phyloP scores from a whole-genome alignment of 2,113 vertebrate species.

The Rhombomys opimus region DNA sequence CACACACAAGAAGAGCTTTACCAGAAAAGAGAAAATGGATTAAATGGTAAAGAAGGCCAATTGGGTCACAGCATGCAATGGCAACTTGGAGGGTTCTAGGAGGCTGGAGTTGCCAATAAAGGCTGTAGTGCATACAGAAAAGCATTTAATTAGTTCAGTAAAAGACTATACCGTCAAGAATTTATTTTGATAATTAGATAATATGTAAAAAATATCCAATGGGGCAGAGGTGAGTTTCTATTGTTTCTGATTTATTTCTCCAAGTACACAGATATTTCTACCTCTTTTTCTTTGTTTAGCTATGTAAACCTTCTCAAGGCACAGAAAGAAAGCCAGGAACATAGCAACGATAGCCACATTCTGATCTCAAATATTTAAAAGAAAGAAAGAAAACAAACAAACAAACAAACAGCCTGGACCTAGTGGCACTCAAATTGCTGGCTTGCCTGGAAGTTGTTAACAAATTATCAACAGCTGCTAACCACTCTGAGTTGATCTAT shows the following conservation, averaged over 20 bases:
- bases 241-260: background rate
- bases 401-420: constrained; percentile 60
- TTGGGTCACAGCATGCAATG: background rate
- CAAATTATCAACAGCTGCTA: constrained; percentile 81
- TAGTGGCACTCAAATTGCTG: constrained; percentile 68
- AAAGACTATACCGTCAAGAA: background rate
- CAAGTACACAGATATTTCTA: background rate
- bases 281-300: background rate
- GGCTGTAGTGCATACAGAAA: background rate
- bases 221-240: background rate
- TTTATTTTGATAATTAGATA: background rate
- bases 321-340: background rate
- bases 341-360: constrained; percentile 7
- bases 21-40: background rate
- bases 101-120: background rate
- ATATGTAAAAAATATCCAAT: background rate
- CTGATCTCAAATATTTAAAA: constrained; percentile 33
- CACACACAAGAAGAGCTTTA: background rate
- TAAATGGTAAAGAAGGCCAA: background rate
- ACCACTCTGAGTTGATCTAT: constrained; percentile 80
- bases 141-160: background rate
- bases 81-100: background rate
- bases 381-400: constrained; percentile 21
- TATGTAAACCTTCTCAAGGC: constrained; percentile 36
- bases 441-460: constrained; percentile 68